Base-by-base conservation (phyloP, 2,888 invertebrate species). In the Dilophus febrilis region DNA sequence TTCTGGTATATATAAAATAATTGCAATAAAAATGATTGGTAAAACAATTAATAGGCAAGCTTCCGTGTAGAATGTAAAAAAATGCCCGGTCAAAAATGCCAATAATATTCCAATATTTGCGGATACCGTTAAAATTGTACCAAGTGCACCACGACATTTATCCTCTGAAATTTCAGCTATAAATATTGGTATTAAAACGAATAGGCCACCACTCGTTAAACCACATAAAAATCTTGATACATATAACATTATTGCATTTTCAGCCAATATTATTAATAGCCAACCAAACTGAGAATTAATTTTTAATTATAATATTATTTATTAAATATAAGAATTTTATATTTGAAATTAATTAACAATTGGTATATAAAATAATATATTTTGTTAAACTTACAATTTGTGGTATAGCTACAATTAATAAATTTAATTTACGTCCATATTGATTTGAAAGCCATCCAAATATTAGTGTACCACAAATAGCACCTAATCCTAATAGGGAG, bases 121-220 rank as follows among this genome's bases (percentile, higher is more conserved):
- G 1, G 53, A 47, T 0, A 60, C 41, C 3, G 63, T 53, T 28
- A 61, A 28, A 6, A 56, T 48, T 3, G 60, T 58, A 5, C 63
- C 61, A 44, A 62, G 41, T 27, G 48, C 45, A 10, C 61, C 61
- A 3, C 61, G 57, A 14, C 59, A 50, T 6, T 59, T 50, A 27
- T 55, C 55, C 33, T 59, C 53, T 1, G 60, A 52, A 32, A 61
- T 46, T 41, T 61, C 60, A 0, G 58, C 52, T 4, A 53, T 48
- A 34, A 58, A 61, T 17, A 56, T 48, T 3, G 61, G 58, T 3
- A 58, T 49, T 11, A 59, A 44, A 0, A 51, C 47, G 37, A 58
- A 59, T 37, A 43, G 38, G 3, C 52, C 59, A 2, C 58, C 58
- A 1, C 56, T 56, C 2, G 50, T 49, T 2, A 52, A 16, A 11